Evolutionary conservation across 2,113 vertebrate genomes (phyloP).

Genomic region (Aythya baeri): DNA sequence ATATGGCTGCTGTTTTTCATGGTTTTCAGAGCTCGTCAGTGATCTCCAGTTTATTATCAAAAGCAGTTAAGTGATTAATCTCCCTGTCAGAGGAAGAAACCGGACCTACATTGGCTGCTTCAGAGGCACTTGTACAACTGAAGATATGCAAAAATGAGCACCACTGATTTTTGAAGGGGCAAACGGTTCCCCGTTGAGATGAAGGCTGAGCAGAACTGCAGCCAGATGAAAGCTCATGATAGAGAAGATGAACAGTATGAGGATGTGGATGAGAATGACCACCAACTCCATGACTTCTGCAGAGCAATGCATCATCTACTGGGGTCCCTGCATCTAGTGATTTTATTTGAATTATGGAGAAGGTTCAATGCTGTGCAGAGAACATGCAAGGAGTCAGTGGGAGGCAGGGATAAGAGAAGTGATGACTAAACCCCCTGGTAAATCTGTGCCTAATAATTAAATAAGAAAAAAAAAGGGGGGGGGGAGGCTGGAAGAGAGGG

Average conservation of each 20-base stretch:
- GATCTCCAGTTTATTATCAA: neutral
- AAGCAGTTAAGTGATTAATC: neutral
- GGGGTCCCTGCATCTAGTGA: neutral
- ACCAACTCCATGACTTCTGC: neutral
- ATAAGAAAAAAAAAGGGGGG: neutral
- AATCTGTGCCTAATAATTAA: neutral
- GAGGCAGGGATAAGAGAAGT: neutral
- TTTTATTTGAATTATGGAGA: neutral
- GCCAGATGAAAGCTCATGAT: too few relatives aligned
- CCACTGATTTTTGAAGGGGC: neutral
- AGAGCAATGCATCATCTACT: neutral
- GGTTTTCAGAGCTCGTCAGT: neutral
- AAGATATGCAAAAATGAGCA: neutral
- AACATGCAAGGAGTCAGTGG: neutral
- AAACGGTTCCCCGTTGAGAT: neutral
- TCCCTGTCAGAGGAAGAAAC: neutral
- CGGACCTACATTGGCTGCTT: neutral
- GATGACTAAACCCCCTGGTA: neutral
- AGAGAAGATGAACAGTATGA: neutral
- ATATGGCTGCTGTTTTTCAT: neutral
- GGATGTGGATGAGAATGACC: neutral
- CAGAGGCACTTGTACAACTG: neutral
- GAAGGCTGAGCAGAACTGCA: neutral
- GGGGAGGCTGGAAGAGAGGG: too few relatives aligned
- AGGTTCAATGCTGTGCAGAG: neutral